A percentile compares a stretch with the other conserved stretches of the same genome.
Evolutionary conservation across 2,888 invertebrate genomes (phyloP).

Genomic region (Teinopalpus imperialis): DNA sequence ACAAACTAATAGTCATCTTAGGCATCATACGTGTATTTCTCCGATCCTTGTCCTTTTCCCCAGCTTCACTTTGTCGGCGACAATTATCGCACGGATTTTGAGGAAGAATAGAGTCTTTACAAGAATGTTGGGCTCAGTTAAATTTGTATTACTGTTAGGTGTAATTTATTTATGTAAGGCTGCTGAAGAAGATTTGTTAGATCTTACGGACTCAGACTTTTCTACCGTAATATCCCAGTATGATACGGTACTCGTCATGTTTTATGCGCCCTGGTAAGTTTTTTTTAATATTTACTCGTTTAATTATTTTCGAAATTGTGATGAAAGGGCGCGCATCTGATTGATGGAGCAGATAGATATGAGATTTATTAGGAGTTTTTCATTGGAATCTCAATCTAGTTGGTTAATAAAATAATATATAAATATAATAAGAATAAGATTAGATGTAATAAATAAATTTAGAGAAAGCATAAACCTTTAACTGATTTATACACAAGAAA

Average conservation of each 20-base stretch:
- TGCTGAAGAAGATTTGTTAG: constrained; percentile 89
- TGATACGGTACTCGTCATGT: constrained; percentile 95
- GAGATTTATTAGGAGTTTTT: no score
- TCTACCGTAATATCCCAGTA: constrained; percentile 85
- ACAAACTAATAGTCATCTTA: constrained; percentile 71
- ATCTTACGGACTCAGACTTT: constrained; percentile 90
- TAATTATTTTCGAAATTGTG: no score
- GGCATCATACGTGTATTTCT: constrained; percentile 80
- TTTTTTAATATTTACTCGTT: no score
- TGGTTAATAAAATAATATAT: no score
- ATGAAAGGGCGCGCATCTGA: no score
- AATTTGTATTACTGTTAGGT: constrained; percentile 68
- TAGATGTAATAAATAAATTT: no score
- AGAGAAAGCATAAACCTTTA: no score
- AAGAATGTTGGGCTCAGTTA: constrained; percentile 72
- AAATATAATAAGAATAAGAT: no score
- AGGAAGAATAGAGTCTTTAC: constrained; percentile 37
- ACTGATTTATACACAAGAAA: no score
- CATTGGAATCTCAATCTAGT: no score
- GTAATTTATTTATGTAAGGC: constrained; percentile 78
- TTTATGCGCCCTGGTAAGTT: constrained; percentile 96
- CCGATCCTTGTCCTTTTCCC: constrained; percentile 68
- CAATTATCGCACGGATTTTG: constrained; percentile 48
- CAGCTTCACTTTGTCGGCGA: constrained; percentile 53
- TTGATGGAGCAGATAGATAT: no score